Evolutionary conservation across 2,797 vertebrate species (phyloP), one percentile per base, ranked within the genome.

Genomic region (Pseudotriccus pelzelni): DNA sequence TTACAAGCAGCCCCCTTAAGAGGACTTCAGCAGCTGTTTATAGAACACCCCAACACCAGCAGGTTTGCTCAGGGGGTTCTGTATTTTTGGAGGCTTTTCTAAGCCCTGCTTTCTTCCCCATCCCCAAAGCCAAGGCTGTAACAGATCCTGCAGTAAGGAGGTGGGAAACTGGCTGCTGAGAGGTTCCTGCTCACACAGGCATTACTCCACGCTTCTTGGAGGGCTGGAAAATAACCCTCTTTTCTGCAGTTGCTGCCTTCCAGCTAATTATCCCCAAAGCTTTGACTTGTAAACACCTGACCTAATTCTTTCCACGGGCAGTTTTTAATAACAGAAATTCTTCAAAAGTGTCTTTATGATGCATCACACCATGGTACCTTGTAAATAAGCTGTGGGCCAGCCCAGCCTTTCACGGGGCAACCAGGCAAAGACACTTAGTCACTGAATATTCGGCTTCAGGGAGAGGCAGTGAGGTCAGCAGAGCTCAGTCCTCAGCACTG

Each of bases 291-390:
- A 97, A 97, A 96, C 97, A 97, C 95, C 96, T 97, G 96, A 96
- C 96, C 96, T 97, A 95, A 97, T 96, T 97, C 95, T 97, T 97
- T 97, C 97, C 96, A 97, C 39, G 84, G 96, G 94, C 96, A 95
- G 84, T 93, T 96, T 95, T 95, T 94, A 96, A 96, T 94, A 96
- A 96, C 87, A 97, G 90, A 94, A 93, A 96, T 96, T 95, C 97
- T 96, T 97, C 95, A 97, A 96, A 97, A 96, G 94, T 96, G 96
- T 97, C 96, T 97, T 96, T 97, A 97, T 95, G 96, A 96, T 96
- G 94, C 95, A 97, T 97, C 96, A 94, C 76, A 55, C 80, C 14
- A 21, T 43, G 83, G 70, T 95, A 79, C 90, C 94, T 95, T 92
- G 92, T 94, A 96, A 97, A 96, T 84, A 89, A 59, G 74, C 89